Evolutionary conservation across 2,113 vertebrate species (phyloP).

Genomic region (Microtus montanus): DNA sequence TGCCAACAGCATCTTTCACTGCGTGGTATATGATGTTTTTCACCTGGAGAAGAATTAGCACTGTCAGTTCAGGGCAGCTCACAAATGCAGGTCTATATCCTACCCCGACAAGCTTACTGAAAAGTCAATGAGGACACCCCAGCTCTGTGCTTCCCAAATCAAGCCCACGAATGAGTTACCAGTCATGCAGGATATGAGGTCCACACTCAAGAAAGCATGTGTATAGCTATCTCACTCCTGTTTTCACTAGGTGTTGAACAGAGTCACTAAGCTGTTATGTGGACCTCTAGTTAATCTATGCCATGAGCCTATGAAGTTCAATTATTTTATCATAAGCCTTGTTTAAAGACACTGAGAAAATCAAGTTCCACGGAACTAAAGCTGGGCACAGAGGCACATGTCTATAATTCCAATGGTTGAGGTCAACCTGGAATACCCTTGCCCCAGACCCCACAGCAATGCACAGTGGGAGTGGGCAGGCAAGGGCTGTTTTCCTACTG

Average conservation of each 20-base stretch:
- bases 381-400: neutral
- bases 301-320: neutral
- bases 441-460: neutral
- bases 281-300: constrained; percentile 25
- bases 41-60: constrained; percentile 88
- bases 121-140: neutral
- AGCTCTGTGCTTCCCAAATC: neutral
- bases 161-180: neutral
- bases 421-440: neutral
- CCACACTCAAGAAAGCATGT: constrained; percentile 13
- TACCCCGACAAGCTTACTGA: neutral
- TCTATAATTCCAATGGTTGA: neutral
- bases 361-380: constrained; percentile 18
- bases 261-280: neutral
- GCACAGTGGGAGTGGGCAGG: neutral
- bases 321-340: neutral
- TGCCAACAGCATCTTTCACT: constrained; percentile 98
- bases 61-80: constrained; percentile 40
- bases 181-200: neutral
- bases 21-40: constrained; percentile 99
- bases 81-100: neutral
- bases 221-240: neutral
- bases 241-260: neutral
- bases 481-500: neutral
- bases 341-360: constrained; percentile 35